Percentiles rank a stretch among this genome's conserved stretches.
Conservation (phyloP, 1,140 invertebrate species). For the Nymphalis io region DNA sequence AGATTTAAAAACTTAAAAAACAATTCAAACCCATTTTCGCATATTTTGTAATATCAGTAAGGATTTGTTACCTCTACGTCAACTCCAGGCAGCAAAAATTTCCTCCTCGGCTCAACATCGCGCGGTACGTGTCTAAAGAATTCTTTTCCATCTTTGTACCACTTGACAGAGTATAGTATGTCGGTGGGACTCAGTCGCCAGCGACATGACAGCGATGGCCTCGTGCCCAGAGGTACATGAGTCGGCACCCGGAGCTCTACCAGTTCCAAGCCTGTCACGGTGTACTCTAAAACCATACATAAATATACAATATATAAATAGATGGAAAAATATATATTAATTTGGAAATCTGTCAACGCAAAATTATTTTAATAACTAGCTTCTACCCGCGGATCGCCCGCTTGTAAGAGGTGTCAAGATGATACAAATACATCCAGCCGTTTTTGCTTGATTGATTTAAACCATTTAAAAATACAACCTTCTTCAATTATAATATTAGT, state of each 20-base stretch:
- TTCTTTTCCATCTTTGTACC: conserved; percentile 94
- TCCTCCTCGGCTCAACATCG: conserved; percentile 86
- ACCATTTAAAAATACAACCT: too few relatives aligned
- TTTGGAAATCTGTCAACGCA: too few relatives aligned
- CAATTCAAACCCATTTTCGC: too few relatives aligned
- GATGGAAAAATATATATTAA: too few relatives aligned
- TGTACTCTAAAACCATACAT: conserved; percentile 53
- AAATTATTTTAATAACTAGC: too few relatives aligned
- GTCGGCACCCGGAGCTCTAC: conserved; percentile 84
- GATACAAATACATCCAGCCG: too few relatives aligned
- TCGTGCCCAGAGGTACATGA: conserved; percentile 84
- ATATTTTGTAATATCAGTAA: too few relatives aligned
- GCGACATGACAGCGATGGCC: conserved; percentile 87
- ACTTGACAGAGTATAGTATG: conserved; percentile 91
- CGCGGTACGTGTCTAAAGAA: conserved; percentile 91
- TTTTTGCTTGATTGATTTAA: too few relatives aligned
- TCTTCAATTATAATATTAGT: too few relatives aligned
- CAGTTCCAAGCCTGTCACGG: conserved; percentile 81
- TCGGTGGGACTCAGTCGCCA: conserved; percentile 90
- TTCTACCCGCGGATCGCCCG: too few relatives aligned
- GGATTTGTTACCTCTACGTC: conserved; percentile 86
- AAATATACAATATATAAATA: neutral
- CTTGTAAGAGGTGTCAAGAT: too few relatives aligned
- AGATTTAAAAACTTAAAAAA: too few relatives aligned
- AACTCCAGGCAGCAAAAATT: conserved; percentile 88